Evolutionary conservation across 1,140 invertebrate species (phyloP).

Genomic region (Macrosteles quadrilineatus): DNA sequence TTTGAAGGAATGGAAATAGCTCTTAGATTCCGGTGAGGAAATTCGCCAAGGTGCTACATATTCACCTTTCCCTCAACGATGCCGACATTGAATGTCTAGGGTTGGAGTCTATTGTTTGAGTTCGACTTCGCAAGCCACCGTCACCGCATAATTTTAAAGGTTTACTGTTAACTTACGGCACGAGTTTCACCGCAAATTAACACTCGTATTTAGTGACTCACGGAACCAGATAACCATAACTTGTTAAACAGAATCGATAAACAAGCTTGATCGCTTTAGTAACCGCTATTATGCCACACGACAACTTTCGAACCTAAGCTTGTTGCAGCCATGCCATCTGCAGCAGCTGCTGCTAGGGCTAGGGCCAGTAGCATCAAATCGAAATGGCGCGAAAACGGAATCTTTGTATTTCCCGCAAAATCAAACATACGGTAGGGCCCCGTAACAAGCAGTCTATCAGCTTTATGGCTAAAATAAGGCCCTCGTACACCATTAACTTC

Average conservation of each 20-base stretch:
- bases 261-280: too few species aligned
- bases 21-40: not conserved
- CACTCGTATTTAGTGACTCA: too few species aligned
- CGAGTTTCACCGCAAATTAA: not conserved
- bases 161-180: not conserved
- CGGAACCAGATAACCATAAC: too few species aligned
- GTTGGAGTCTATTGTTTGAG: conserved; percentile 27
- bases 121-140: conserved; percentile 26
- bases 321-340: conserved; percentile 19
- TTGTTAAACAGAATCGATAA: too few species aligned
- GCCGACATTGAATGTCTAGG: conserved; percentile 30
- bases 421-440: conserved; percentile 21
- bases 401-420: conserved; percentile 31
- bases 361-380: conserved; percentile 21
- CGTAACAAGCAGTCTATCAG: not conserved
- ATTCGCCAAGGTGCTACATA: conserved; percentile 17
- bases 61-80: conserved; percentile 27
- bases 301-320: conserved; percentile 18
- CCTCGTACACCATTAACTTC: too few species aligned
- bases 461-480: too few species aligned
- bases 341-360: not conserved
- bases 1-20: conserved; percentile 15
- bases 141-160: conserved; percentile 27
- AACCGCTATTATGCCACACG: not conserved
- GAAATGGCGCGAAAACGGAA: conserved; percentile 28